These are phyloP conservation scores for Centropristis striata DNA, from an alignment of 2,113 vertebrate species.

Conservation along the genomic window DNA sequence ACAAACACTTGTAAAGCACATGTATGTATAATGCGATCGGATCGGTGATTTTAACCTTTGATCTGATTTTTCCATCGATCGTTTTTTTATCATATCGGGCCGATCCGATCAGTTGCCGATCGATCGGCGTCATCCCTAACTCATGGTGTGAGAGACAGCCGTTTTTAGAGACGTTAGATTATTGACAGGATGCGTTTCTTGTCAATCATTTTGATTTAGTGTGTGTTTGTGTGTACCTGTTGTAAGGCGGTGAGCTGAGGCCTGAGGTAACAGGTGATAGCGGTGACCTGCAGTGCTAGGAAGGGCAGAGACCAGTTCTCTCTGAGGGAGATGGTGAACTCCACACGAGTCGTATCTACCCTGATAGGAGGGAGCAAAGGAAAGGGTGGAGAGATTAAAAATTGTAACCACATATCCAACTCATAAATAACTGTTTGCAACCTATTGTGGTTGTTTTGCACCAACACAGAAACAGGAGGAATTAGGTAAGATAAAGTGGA, in stretches of 20 bases:
- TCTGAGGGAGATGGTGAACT: constrained; percentile 97
- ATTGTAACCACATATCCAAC: not conserved
- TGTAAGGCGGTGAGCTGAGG: constrained; percentile 86
- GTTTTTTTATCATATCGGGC: too few relatives aligned
- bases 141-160: too few relatives aligned
- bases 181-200: not conserved
- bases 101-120: too few relatives aligned
- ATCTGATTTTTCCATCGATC: too few relatives aligned
- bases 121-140: too few relatives aligned
- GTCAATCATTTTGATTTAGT: constrained; percentile 5
- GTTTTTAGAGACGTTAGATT: not conserved
- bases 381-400: not conserved
- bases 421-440: not conserved
- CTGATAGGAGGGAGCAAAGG: constrained; percentile 78
- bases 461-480: too few relatives aligned
- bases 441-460: too few relatives aligned
- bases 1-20: too few relatives aligned
- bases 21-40: too few relatives aligned
- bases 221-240: constrained; percentile 83
- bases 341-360: constrained; percentile 95
- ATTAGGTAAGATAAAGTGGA: too few relatives aligned
- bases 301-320: constrained; percentile 99
- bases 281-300: constrained; percentile 93
- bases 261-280: constrained; percentile 92
- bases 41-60: too few relatives aligned